phyloP scores from a whole-genome alignment of 1,140 invertebrate genomes.

The Planococcus citri region DNA sequence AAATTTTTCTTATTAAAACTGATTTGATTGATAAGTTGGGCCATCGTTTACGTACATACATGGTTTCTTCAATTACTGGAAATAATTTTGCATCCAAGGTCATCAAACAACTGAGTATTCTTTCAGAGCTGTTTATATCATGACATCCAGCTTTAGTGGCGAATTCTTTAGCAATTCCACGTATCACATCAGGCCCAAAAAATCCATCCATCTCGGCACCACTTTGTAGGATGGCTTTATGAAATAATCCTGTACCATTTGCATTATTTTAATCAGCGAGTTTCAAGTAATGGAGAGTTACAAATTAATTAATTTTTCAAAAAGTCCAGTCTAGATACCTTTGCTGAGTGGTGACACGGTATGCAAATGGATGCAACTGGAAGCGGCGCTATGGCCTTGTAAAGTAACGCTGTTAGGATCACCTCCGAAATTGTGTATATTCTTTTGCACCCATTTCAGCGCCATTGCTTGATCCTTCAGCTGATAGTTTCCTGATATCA shows the following conservation, averaged over 20 bases:
- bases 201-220: slow-evolving; percentile 40
- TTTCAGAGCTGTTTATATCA: neutral
- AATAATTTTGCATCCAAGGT: neutral
- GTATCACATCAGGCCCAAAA: neutral
- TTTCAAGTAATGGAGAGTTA: too few species aligned
- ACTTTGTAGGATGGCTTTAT: slow-evolving; percentile 35
- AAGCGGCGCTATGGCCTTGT: slow-evolving; percentile 36
- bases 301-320: too few species aligned
- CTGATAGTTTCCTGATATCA: slow-evolving; percentile 51
- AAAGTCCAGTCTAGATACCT: neutral
- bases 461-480: slow-evolving; percentile 41
- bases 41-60: neutral
- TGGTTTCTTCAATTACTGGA: neutral
- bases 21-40: too few species aligned
- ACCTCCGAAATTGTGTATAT: slow-evolving; percentile 36
- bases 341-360: slow-evolving; percentile 27
- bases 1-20: too few species aligned
- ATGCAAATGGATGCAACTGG: slow-evolving; percentile 31
- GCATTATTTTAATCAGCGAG: too few species aligned
- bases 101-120: slow-evolving; percentile 12
- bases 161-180: slow-evolving; percentile 16
- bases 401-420: slow-evolving; percentile 36
- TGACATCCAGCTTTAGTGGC: slow-evolving; percentile 14
- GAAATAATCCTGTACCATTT: slow-evolving; percentile 34
- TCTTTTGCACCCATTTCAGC: slow-evolving; percentile 36